Percentiles rank a stretch among this genome's conserved stretches.
phyloP scores from a whole-genome alignment of 1,140 invertebrate genomes.

The Maniola jurtina region DNA sequence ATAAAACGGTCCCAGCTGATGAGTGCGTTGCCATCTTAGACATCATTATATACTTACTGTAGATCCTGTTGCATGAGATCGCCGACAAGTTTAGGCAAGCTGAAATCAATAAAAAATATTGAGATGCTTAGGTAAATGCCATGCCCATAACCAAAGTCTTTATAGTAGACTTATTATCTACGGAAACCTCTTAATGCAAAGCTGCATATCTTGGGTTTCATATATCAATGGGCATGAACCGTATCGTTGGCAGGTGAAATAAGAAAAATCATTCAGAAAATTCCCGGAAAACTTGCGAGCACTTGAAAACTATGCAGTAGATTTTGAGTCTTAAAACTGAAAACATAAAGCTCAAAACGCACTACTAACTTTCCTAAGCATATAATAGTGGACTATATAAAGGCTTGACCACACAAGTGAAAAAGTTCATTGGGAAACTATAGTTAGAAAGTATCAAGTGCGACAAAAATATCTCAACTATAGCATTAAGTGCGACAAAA shows the following conservation, averaged over 20 bases:
- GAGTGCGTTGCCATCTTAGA: too few species aligned
- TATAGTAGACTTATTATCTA: background rate
- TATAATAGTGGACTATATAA: background rate
- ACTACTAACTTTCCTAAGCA: background rate
- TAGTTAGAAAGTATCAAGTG: too few species aligned
- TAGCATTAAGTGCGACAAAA: too few species aligned
- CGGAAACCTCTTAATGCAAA: background rate
- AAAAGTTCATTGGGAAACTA: too few species aligned
- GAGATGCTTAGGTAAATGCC: too few species aligned
- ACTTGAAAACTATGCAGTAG: background rate
- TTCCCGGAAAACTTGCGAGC: conserved; percentile 1
- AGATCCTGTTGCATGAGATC: too few species aligned
- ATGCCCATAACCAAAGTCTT: too few species aligned
- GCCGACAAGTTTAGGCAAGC: too few species aligned
- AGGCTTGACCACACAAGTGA: background rate
- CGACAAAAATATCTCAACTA: too few species aligned
- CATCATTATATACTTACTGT: too few species aligned
- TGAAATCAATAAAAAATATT: too few species aligned
- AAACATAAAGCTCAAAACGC: background rate
- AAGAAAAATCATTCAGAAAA: conserved; percentile 22
- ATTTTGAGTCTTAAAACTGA: conserved; percentile 4
- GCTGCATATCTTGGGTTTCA: background rate
- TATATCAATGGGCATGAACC: conserved; percentile 11
- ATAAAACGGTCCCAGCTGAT: too few species aligned
- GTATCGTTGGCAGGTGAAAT: conserved; percentile 31